These are phyloP conservation scores for Ceratina calcarata DNA, from an alignment of 1,140 invertebrate species.

Conservation along the genomic window DNA sequence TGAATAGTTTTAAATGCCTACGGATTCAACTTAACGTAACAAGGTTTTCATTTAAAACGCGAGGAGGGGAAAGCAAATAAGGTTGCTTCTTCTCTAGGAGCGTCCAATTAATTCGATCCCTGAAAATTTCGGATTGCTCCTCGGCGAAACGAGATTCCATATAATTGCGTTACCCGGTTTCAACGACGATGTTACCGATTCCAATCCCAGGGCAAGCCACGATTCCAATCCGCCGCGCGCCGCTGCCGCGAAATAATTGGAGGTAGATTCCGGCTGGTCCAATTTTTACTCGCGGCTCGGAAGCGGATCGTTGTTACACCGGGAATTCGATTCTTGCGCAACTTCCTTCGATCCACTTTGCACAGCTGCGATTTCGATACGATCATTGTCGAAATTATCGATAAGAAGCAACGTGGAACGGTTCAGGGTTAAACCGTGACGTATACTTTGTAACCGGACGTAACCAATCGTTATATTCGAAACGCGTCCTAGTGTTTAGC, in stretches of 20 bases:
- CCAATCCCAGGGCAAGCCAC: not conserved
- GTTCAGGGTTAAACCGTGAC: not conserved
- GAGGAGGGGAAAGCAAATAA: too few relatives aligned
- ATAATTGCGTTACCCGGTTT: not conserved
- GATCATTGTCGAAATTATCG: not conserved
- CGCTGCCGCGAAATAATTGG: conserved; percentile 67
- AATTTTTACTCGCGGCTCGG: conserved; percentile 66
- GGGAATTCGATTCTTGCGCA: conserved; percentile 5
- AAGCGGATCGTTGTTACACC: conserved; percentile 1
- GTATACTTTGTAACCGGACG: not conserved
- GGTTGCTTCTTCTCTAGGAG: not conserved
- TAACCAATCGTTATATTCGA: conserved; percentile 28
- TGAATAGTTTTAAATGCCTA: too few relatives aligned
- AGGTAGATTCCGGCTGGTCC: conserved; percentile 60
- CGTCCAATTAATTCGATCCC: not conserved
- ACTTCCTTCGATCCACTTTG: conserved; percentile 26
- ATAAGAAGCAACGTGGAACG: conserved; percentile 11
- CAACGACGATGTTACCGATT: conserved; percentile 1
- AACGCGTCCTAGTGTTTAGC: conserved; percentile 62
- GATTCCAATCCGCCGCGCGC: conserved; percentile 33
- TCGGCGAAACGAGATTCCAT: conserved; percentile 15
- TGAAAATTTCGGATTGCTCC: conserved; percentile 33
- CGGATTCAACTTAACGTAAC: too few relatives aligned
- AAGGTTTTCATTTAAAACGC: too few relatives aligned
- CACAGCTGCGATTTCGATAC: conserved; percentile 21